Evolutionary conservation across 2,888 invertebrate species (phyloP), one percentile per base, ranked within the genome.

Genomic region (Minunthozetes semirufus): DNA sequence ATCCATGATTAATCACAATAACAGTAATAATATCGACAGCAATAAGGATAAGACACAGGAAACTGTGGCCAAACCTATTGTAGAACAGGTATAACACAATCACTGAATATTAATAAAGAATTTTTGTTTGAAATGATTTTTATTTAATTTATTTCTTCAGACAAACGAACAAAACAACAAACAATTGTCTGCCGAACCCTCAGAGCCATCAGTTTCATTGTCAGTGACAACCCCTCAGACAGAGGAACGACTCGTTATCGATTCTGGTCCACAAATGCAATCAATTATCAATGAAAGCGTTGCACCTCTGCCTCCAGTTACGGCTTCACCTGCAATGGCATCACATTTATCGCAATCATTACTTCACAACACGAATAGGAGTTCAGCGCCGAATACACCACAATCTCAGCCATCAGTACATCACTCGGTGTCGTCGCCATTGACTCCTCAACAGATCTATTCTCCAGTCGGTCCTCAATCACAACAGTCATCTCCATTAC

Each of bases 391-490:
- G 15, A 68, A 42, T 68, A 38, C 68, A 19, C 68, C 68, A 6
- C 68, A 68, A 68, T 68, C 68, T 68, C 68, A 68, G n/a, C 42
- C 38, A 19, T 22, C 38, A 13, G 42, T 68, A 0, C 68, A 68
- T 68, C 38, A 68, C 22, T 38, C 42, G 17, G 68, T 68, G 13
- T 68, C 68, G n/a, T 68, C 68, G 13, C 68, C 68, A 19, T 33
- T 68, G 68, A 46, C 68, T 42, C 46, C 68, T 8, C 68, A 68
- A 46, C 68, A 68, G 22, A 38, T 42, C n/a, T 68, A 68, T 22
- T 68, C 68, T 42, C 68, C 68, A 42, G 15, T 68, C 3, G 68
- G 68, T 1, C 42, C 68, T 4, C 68, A 68, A 22, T 46, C 68
- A 22, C 42, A 38, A 19, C 68, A 68, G 22, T 22, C 38, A n/a